Evolutionary conservation across 2,888 invertebrate genomes (phyloP).

Genomic region (Boloria euphrosyne): DNA sequence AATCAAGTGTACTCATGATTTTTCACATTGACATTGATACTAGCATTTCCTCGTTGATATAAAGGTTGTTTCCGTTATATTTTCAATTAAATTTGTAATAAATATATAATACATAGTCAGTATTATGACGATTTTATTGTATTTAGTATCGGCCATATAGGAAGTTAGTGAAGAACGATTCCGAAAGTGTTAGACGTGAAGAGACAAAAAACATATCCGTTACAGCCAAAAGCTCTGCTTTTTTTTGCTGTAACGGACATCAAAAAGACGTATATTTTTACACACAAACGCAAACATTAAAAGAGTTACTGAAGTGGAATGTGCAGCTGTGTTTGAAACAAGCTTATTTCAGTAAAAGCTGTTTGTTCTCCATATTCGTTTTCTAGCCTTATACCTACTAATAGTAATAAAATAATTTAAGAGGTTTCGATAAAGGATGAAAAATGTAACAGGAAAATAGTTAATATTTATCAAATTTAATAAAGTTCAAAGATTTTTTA

Average conservation of each 20-base stretch:
- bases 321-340: constrained; percentile 54
- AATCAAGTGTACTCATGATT: constrained; percentile 22
- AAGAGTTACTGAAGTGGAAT: constrained; percentile 57
- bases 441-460: no score
- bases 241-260: constrained; percentile 39
- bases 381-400: background rate
- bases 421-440: background rate
- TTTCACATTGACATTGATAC: constrained; percentile 33
- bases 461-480: no score
- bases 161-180: background rate
- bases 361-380: constrained; percentile 20
- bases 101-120: no score
- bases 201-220: constrained; percentile 49
- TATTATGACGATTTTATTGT: background rate
- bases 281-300: constrained; percentile 56
- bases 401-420: background rate
- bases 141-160: background rate
- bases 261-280: constrained; percentile 64
- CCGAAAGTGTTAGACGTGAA: constrained; percentile 14
- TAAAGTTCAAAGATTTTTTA: no score
- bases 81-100: background rate
- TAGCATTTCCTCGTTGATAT: constrained; percentile 41
- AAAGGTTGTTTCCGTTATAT: constrained; percentile 35
- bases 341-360: constrained; percentile 37
- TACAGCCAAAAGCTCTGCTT: constrained; percentile 28